These are phyloP conservation scores for Gadus macrocephalus DNA, from an alignment of 2,113 vertebrate species.

Conservation along the genomic window DNA sequence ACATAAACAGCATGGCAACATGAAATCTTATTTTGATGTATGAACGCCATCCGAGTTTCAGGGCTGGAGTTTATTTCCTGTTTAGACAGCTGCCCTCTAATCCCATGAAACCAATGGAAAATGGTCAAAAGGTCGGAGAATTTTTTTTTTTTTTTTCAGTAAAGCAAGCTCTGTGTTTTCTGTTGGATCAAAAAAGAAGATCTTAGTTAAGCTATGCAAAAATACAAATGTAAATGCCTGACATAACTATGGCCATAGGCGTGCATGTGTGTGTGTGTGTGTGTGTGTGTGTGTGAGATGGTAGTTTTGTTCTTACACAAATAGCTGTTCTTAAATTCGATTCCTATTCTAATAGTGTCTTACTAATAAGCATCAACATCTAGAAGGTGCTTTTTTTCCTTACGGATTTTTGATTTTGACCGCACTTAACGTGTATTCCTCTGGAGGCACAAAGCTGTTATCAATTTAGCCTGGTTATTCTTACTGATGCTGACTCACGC, in stretches of 20 bases:
- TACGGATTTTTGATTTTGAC: neutral
- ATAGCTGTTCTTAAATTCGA: neutral
- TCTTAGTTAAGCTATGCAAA: too few relatives aligned
- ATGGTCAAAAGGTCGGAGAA: slow-evolving; percentile 18
- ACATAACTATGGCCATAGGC: too few relatives aligned
- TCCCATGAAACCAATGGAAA: slow-evolving; percentile 22
- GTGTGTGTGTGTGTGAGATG: too few relatives aligned
- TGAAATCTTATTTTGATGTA: too few relatives aligned
- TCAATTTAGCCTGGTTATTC: slow-evolving; percentile 44
- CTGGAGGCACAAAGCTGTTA: slow-evolving; percentile 7
- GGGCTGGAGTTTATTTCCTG: neutral
- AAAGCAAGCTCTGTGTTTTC: too few relatives aligned
- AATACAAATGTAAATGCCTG: too few relatives aligned
- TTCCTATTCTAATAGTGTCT: neutral
- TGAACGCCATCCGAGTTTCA: too few relatives aligned
- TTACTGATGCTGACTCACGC: slow-evolving; percentile 49
- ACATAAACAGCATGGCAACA: neutral
- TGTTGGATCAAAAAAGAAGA: too few relatives aligned
- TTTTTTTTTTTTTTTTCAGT: too few relatives aligned
- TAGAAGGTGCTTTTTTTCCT: neutral
- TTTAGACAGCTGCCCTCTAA: slow-evolving; percentile 27
- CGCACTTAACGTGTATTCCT: slow-evolving; percentile 1
- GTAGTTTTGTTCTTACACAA: too few relatives aligned
- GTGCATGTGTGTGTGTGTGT: too few relatives aligned
- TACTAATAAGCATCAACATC: neutral